phyloP scores from a whole-genome alignment of 2,888 invertebrate genomes.

The Xylota segnis region DNA sequence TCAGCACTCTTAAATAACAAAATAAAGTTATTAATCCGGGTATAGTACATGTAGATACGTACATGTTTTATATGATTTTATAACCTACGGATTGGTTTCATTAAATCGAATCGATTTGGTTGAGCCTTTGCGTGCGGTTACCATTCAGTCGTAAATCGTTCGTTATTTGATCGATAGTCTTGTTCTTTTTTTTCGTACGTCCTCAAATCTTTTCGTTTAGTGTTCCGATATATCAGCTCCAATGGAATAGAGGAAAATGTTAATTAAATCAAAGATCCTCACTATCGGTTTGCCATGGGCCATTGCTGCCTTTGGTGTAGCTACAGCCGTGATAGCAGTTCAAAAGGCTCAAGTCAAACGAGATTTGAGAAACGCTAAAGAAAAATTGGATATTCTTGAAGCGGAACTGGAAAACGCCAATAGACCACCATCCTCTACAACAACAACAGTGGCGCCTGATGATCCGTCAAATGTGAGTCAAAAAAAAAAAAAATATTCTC shows the following conservation, averaged over 20 bases:
- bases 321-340: conserved; percentile 78
- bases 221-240: too few species aligned
- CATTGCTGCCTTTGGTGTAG: conserved; percentile 76
- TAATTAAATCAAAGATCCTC: conserved; percentile 49
- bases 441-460: conserved; percentile 1
- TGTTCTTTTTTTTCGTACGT: background rate
- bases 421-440: conserved; percentile 39
- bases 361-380: conserved; percentile 74
- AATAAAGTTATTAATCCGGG: background rate
- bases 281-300: conserved; percentile 77
- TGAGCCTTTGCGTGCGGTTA: background rate
- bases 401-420: conserved; percentile 62
- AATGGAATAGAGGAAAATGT: background rate
- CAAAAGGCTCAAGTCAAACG: conserved; percentile 75
- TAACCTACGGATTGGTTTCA: background rate
- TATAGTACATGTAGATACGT: background rate
- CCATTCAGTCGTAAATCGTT: conserved; percentile 18
- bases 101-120: conserved; percentile 5
- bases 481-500: background rate
- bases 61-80: background rate
- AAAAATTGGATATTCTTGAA: conserved; percentile 77
- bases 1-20: background rate
- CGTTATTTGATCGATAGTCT: conserved; percentile 3
- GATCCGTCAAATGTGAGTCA: conserved; percentile 25
- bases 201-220: background rate